These are phyloP conservation scores for Melinaea marsaeus DNA, from an alignment of 2,888 invertebrate genomes.

Conservation along the genomic window DNA sequence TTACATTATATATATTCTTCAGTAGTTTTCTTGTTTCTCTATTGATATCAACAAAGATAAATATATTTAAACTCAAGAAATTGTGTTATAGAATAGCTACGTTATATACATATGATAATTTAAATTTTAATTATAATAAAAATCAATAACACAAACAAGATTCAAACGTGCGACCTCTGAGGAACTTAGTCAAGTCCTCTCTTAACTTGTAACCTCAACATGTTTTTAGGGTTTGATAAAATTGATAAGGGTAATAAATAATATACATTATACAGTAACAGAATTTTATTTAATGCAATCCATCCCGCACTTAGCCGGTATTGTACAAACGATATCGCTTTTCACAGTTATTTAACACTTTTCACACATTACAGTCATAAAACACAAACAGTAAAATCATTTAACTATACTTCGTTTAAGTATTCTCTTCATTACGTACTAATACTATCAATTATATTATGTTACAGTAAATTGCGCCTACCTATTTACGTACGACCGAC, in stretches of 20 bases:
- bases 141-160: too few relatives aligned
- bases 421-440: constrained; percentile 66
- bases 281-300: constrained; percentile 78
- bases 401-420: constrained; percentile 70
- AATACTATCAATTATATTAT: constrained; percentile 68
- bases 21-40: too few relatives aligned
- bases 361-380: constrained; percentile 74
- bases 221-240: not conserved
- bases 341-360: constrained; percentile 67
- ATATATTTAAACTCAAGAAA: too few relatives aligned
- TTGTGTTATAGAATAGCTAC: too few relatives aligned
- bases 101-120: too few relatives aligned
- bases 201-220: not conserved
- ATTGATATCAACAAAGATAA: too few relatives aligned
- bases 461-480: constrained; percentile 76
- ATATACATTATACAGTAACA: constrained; percentile 66
- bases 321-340: constrained; percentile 75
- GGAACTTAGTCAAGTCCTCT: too few relatives aligned
- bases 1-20: too few relatives aligned
- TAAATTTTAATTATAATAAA: too few relatives aligned
- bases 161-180: too few relatives aligned
- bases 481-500: constrained; percentile 76
- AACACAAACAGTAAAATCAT: constrained; percentile 74
- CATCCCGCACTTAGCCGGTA: constrained; percentile 75
- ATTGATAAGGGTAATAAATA: constrained; percentile 36